Conservation (phyloP, 1,140 invertebrate species). For the Venustaconcha ellipsiformis region DNA sequence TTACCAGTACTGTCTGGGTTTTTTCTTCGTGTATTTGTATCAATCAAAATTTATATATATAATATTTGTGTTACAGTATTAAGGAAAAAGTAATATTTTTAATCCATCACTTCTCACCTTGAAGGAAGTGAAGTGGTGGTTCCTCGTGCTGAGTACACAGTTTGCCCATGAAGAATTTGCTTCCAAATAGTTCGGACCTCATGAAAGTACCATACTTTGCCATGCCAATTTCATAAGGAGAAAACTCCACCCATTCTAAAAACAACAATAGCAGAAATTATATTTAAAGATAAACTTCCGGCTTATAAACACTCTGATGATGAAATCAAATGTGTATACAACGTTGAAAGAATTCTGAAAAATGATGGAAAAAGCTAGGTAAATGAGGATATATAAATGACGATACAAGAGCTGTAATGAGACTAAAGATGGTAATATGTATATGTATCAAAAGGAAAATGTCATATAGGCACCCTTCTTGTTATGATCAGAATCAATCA, state of each 20-base stretch:
- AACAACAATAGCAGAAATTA: slow-evolving; percentile 7
- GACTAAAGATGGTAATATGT: too few relatives aligned
- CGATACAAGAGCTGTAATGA: too few relatives aligned
- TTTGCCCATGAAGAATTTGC: slow-evolving; percentile 71
- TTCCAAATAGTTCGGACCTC: slow-evolving; percentile 69
- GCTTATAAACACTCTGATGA: neutral
- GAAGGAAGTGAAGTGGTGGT: slow-evolving; percentile 65
- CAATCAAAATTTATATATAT: too few relatives aligned
- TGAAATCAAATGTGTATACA: neutral
- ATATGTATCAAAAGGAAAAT: too few relatives aligned
- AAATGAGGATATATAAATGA: slow-evolving; percentile 1
- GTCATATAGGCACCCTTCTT: too few relatives aligned
- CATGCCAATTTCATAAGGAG: slow-evolving; percentile 71
- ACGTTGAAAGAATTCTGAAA: neutral
- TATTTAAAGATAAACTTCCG: neutral
- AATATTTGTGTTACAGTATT: too few relatives aligned
- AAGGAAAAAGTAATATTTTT: too few relatives aligned
- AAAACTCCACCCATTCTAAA: slow-evolving; percentile 73
- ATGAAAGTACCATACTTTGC: slow-evolving; percentile 73
- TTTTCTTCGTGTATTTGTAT: neutral
- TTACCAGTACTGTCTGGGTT: neutral
- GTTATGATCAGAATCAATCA: too few relatives aligned
- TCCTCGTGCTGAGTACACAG: slow-evolving; percentile 68
- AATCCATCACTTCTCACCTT: slow-evolving; percentile 46
- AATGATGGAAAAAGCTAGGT: neutral